These are phyloP conservation scores for Lophius piscatorius DNA, from an alignment of 2,113 vertebrate genomes.

Conservation along the genomic window DNA sequence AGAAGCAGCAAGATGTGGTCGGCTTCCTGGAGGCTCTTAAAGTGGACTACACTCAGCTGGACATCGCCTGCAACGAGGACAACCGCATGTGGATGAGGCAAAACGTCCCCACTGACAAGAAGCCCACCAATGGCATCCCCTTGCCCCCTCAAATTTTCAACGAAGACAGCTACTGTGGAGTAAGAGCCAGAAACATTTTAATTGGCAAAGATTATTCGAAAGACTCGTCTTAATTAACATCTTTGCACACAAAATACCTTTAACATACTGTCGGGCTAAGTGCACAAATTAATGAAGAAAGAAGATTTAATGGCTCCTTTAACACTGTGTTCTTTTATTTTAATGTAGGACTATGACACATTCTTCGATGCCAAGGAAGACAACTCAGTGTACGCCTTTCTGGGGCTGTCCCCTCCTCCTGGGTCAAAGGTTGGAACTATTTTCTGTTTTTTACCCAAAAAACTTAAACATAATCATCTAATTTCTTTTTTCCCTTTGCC, in stretches of 20 bases:
- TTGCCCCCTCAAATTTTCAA: slow-evolving; percentile 99
- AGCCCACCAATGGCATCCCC: slow-evolving; percentile 94
- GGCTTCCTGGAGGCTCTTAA: slow-evolving; percentile 95
- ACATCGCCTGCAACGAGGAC: slow-evolving; percentile 95
- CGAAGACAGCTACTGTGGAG: slow-evolving; percentile 93
- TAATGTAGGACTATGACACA: slow-evolving; percentile 92
- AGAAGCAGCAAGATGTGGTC: slow-evolving; percentile 98
- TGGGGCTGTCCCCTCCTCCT: slow-evolving; percentile 91
- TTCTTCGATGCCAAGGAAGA: slow-evolving; percentile 98
- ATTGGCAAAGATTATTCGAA: too few relatives aligned
- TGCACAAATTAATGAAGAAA: not conserved
- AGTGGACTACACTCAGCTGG: slow-evolving; percentile 92
- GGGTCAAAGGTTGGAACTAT: slow-evolving; percentile 87
- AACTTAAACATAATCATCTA: not conserved
- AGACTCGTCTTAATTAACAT: too few relatives aligned
- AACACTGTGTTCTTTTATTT: not conserved
- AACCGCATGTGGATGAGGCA: slow-evolving; percentile 98
- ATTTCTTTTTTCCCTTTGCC: too few relatives aligned
- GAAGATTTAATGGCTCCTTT: not conserved
- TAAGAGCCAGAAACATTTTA: slow-evolving; percentile 67
- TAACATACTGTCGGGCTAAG: not conserved
- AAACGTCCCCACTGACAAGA: slow-evolving; percentile 94
- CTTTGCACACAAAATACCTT: too few relatives aligned
- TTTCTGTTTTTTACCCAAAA: not conserved
- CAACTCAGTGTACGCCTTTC: slow-evolving; percentile 91